Evolutionary conservation across 2,797 vertebrate species (phyloP), one percentile per base, ranked within the genome.

Genomic region (Myotis vivesi): DNA sequence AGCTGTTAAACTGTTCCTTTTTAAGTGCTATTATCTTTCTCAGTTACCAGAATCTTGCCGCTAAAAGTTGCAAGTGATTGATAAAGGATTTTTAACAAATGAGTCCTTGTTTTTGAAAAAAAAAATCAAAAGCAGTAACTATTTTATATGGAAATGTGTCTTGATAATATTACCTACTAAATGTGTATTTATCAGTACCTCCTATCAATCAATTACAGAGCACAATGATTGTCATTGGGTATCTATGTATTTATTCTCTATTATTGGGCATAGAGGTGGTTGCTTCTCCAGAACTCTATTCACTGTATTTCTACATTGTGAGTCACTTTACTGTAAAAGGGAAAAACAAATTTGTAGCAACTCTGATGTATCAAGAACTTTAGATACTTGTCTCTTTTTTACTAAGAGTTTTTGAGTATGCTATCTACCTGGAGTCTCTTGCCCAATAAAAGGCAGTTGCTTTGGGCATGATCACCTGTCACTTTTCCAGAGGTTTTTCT

Each of bases 101-200:
- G 96, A 92, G 46, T 98, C 89, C 93, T 95, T 97, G 97, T 89
- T 98, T 98, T 98, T 97, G 97, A 97, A 97, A 68, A 66, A 66
- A n/a, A 17, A 33, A 98, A 96, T 98, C 94, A 97, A 96, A 97
- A 97, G 75, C 93, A 97, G 97, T 98, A 97, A 98, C 86, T 97
- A 98, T 99, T 99, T 99, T 99, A 97, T 99, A 99, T 98, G 98
- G 98, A 98, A 97, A 94, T 97, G 97, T 98, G 98, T 98, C 98
- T 98, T 98, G 98, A 97, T 97, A 95, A 88, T 98, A 97, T 95
- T 97, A 96, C 82, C 95, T 98, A 98, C 97, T 97, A 96, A 96
- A 96, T 97, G 95, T 98, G 97, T 98, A 97, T 98, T 98, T 98
- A 97, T 97, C 89, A 97, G 96, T 98, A 98, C 97, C 97, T 98